These are phyloP conservation scores for Mactromeris polynyma DNA, from an alignment of 2,888 invertebrate genomes.

Conservation along the genomic window DNA sequence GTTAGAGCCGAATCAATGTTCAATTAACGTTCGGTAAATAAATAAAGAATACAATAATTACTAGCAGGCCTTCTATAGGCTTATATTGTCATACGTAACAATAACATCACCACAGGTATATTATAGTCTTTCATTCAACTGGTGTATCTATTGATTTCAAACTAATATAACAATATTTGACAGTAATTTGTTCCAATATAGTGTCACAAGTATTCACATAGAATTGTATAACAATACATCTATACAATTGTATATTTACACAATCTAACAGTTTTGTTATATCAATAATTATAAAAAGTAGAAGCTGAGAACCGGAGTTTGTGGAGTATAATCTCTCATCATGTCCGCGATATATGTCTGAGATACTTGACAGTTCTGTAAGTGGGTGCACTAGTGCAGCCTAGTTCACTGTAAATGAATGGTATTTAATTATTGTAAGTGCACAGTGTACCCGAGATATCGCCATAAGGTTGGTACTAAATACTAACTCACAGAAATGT, in stretches of 20 bases:
- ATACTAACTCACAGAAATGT: too few species aligned
- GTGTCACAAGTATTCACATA: conserved; percentile 10
- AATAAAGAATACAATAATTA: conserved; percentile 29
- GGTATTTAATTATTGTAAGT: too few species aligned
- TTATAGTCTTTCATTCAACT: conserved; percentile 23
- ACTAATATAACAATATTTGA: conserved; percentile 27
- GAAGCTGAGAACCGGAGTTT: background rate
- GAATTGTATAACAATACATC: conserved; percentile 4
- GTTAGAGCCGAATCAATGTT: conserved; percentile 17
- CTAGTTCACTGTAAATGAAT: too few species aligned
- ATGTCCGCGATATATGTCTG: too few species aligned
- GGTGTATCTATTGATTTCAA: conserved; percentile 29
- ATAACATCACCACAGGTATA: background rate
- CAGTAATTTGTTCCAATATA: conserved; percentile 30
- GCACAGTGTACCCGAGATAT: too few species aligned
- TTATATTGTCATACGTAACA: conserved; percentile 4
- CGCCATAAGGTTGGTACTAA: too few species aligned
- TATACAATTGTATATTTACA: background rate
- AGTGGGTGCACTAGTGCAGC: too few species aligned
- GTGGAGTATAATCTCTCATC: too few species aligned
- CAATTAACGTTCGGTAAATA: conserved; percentile 41
- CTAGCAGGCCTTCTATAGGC: conserved; percentile 9
- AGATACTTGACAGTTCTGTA: too few species aligned
- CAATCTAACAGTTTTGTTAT: background rate
- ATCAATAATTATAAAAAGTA: background rate